A percentile compares a stretch with the other conserved stretches of the same genome.
Conservation (phyloP, 2,888 invertebrate genomes). For the Cheilosia vernalis region DNA sequence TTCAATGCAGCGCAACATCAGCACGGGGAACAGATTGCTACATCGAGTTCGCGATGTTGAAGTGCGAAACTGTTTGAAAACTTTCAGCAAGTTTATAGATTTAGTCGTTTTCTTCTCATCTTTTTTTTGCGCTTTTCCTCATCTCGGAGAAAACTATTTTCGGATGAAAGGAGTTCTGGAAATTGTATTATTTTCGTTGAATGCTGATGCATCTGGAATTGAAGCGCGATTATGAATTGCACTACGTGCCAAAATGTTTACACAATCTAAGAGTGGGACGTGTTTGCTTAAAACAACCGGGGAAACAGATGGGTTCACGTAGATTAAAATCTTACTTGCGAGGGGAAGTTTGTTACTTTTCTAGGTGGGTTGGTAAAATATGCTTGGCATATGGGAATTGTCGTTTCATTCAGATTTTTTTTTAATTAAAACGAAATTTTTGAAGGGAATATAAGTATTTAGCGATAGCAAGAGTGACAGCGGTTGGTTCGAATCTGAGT, state of each 20-base stretch:
- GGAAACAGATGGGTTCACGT: slow-evolving; percentile 20
- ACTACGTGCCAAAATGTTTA: slow-evolving; percentile 59
- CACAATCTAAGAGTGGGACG: slow-evolving; percentile 45
- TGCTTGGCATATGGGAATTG: not conserved
- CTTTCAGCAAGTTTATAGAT: slow-evolving; percentile 50
- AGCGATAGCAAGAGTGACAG: too few species aligned
- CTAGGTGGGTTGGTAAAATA: not conserved
- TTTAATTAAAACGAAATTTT: not conserved
- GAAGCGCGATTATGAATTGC: slow-evolving; percentile 69
- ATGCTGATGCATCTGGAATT: slow-evolving; percentile 71
- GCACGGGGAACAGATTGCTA: slow-evolving; percentile 62
- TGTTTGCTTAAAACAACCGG: slow-evolving; percentile 42
- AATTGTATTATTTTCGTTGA: slow-evolving; percentile 60
- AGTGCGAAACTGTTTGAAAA: slow-evolving; percentile 60
- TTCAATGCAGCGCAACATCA: slow-evolving; percentile 50
- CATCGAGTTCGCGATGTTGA: slow-evolving; percentile 63
- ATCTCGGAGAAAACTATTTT: slow-evolving; percentile 56
- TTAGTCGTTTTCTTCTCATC: not conserved
- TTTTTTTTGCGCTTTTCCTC: slow-evolving; percentile 11
- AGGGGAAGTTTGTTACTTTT: not conserved
- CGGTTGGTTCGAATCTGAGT: too few species aligned
- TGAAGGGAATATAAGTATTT: too few species aligned
- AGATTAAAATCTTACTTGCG: slow-evolving; percentile 8
- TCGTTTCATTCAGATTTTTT: not conserved
- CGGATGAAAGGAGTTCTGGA: slow-evolving; percentile 57